Base-by-base conservation (phyloP, 1,140 invertebrate genomes). In the Telenomus remus region DNA sequence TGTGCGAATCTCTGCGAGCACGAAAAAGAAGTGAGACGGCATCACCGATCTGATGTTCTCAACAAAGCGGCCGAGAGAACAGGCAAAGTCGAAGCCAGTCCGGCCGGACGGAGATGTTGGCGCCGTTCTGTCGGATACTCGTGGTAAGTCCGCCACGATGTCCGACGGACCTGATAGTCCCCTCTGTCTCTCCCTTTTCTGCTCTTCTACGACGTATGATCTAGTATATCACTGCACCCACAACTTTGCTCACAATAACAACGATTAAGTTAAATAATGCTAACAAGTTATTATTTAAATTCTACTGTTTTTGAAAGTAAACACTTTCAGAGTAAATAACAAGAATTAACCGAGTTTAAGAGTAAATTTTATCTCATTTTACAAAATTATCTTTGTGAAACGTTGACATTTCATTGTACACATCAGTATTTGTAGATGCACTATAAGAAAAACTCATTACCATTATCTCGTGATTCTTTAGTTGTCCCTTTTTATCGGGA, bases 111-210 rank as follows among this genome's bases (percentile, higher is more conserved):
- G 60, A 59, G 61, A 66, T 33, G 69, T 79, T 85, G 84, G 84
- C 84, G 84, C 84, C 84, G 83, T 80, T 82, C 80, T 80, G 84
- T 82, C 84, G 84, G 81, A 70, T 80, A 76, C 82, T 71, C 55
- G 60, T 72, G 48, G 69, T 53, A 76, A 73, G 76, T 78, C 78
- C 76, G 59, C 68, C 74, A 56, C 65, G 51, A 51, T 65, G 53
- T 72, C 71, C 76, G 53, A 70, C 54, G 39, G 42, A 63, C 53
- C 57, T 56, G 55, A 66, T 72, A 51, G 56, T 60, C 69, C 47
- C 42, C 55, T 16, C 53, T 49, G 37, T 60, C 19, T 27, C 55
- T 51, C 44, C 51, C 46, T 55, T 16, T 51, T 71, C 59, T 65
- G 16, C 39, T 61, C 53, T 43, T 53, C 60, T 54, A n/a, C 3